phyloP scores from a whole-genome alignment of 2,888 invertebrate species.

The Entomobrya multifasciata region DNA sequence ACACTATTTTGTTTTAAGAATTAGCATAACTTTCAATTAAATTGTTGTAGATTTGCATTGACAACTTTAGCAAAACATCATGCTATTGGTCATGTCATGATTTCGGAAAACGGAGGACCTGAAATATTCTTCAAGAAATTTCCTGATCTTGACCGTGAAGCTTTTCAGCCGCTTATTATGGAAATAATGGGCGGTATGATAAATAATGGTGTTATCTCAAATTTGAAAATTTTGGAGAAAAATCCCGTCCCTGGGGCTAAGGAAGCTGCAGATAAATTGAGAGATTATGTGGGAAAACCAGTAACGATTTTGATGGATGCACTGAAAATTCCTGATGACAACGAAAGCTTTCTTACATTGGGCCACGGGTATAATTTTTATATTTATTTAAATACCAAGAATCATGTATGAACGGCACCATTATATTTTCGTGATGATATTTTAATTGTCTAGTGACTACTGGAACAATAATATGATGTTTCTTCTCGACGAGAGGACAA shows the following conservation, averaged over 20 bases:
- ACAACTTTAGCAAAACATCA: constrained; percentile 68
- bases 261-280: too few relatives aligned
- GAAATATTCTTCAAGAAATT: constrained; percentile 43
- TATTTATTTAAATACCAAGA: neutral
- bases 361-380: neutral
- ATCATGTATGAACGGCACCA: neutral
- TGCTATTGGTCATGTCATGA: constrained; percentile 54
- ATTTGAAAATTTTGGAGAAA: constrained; percentile 38
- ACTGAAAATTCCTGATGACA: too few relatives aligned
- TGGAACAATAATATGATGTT: constrained; percentile 35
- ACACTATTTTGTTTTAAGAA: neutral
- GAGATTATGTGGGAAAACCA: too few relatives aligned
- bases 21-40: neutral
- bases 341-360: too few relatives aligned
- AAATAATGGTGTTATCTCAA: constrained; percentile 3
- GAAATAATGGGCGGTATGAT: constrained; percentile 5
- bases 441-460: neutral
- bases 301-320: too few relatives aligned
- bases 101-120: constrained; percentile 35
- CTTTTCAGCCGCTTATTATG: neutral
- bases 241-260: too few relatives aligned
- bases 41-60: constrained; percentile 42
- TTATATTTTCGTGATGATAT: neutral
- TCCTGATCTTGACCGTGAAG: constrained; percentile 44
- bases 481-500: neutral